A percentile compares a stretch with the other conserved stretches of the same genome.
Evolutionary conservation across 2,797 vertebrate species (phyloP).

Genomic region (Ptychobarbus kaznakovi): DNA sequence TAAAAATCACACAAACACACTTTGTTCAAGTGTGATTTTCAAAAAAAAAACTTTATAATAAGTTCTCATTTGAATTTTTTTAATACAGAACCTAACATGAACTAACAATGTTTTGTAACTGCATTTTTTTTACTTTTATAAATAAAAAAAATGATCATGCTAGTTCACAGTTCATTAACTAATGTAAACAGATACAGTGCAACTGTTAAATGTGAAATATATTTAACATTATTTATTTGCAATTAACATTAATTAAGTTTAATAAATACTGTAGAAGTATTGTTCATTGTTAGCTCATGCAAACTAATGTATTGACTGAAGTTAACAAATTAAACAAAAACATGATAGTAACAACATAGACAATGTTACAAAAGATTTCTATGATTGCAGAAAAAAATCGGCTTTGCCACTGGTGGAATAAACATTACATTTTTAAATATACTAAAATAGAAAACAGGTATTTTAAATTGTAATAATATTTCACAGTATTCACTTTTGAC

Average conservation of each 20-base stretch:
- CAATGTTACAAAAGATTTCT: not conserved
- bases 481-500: not conserved
- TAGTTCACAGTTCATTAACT: not conserved
- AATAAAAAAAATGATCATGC: not conserved
- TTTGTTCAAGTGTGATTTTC: not conserved
- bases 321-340: not conserved
- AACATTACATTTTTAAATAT: not conserved
- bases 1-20: not conserved
- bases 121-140: not conserved
- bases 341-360: not conserved
- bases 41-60: not conserved
- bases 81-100: not conserved
- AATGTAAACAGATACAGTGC: not conserved
- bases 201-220: not conserved
- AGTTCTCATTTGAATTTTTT: not conserved
- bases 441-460: not conserved
- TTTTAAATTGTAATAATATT: not conserved
- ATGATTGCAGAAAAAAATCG: not conserved
- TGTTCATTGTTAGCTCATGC: not conserved
- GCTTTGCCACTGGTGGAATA: not conserved
- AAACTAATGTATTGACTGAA: not conserved
- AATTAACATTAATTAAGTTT: not conserved
- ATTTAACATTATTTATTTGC: not conserved
- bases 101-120: not conserved
- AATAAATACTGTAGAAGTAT: not conserved